phyloP scores from a whole-genome alignment of 2,797 vertebrate species.

The Yasuhikotakia modesta region DNA sequence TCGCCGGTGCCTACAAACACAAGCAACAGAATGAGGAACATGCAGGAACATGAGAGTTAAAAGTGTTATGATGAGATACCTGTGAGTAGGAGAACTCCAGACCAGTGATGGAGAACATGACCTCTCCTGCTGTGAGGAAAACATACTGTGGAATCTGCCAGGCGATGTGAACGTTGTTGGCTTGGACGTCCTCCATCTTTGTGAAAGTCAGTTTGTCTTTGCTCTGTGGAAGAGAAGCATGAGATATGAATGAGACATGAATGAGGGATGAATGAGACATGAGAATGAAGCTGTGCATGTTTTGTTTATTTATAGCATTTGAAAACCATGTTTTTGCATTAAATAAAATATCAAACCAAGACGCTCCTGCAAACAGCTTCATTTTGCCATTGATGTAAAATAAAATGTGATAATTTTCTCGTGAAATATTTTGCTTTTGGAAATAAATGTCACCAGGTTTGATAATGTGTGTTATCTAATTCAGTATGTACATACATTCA shows the following conservation, averaged over 20 bases:
- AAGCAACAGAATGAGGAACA: not conserved
- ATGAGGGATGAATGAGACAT: conserved; percentile 3
- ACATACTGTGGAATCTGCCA: conserved; percentile 95
- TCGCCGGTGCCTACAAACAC: conserved; percentile 83
- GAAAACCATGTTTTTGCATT: not conserved
- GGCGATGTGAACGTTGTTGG: conserved; percentile 85
- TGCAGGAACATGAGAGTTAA: not conserved
- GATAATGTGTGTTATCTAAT: not conserved
- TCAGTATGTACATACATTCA: not conserved
- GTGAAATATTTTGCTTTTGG: not conserved
- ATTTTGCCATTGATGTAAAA: not conserved
- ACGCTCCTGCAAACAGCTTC: not conserved
- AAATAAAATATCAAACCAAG: not conserved
- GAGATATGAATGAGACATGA: not conserved
- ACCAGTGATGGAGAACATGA: conserved; percentile 96
- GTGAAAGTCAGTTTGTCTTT: conserved; percentile 49
- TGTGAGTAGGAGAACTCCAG: conserved; percentile 98
- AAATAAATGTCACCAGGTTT: not conserved
- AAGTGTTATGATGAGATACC: conserved; percentile 59
- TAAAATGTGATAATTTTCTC: not conserved
- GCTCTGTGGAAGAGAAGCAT: conserved; percentile 63
- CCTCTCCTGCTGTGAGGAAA: conserved; percentile 89
- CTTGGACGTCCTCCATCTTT: conserved; percentile 82
- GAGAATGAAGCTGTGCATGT: not conserved
- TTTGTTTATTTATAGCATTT: not conserved